Conservation (phyloP, 2,113 vertebrate species). For the Parotia lawesii region DNA sequence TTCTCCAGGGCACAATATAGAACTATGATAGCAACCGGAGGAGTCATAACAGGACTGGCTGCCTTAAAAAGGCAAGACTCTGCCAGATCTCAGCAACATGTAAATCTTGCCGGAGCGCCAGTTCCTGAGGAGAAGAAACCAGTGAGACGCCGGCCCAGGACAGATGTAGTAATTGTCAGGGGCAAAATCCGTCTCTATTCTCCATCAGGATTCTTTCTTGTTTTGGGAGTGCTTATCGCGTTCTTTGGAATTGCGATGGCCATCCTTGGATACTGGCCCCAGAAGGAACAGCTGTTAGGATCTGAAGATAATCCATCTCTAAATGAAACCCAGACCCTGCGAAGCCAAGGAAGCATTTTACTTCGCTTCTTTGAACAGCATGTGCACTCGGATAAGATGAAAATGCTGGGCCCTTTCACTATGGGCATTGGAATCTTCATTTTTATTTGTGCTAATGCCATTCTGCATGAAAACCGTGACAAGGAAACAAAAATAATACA, state of each 20-base stretch:
- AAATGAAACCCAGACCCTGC: conserved; percentile 69
- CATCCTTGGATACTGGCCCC: conserved; percentile 95
- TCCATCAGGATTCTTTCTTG: conserved; percentile 92
- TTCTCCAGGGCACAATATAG: conserved; percentile 47
- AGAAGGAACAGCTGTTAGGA: conserved; percentile 73
- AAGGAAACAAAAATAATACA: conserved; percentile 98
- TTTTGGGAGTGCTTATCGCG: conserved; percentile 88
- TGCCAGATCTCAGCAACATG: conserved; percentile 87
- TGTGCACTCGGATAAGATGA: conserved; percentile 93
- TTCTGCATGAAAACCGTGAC: conserved; percentile 96
- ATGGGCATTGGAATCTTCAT: conserved; percentile 99
- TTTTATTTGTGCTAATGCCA: conserved; percentile 97
- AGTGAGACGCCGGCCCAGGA: conserved; percentile 80
- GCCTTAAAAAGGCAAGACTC: conserved; percentile 97
- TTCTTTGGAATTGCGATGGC: conserved; percentile 93
- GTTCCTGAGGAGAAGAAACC: conserved; percentile 75
- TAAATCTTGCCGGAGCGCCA: conserved; percentile 63
- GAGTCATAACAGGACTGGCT: conserved; percentile 95
- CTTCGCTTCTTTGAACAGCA: conserved; percentile 90
- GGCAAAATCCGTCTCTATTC: conserved; percentile 94
- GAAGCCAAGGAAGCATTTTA: conserved; percentile 73
- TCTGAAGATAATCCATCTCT: conserved; percentile 52
- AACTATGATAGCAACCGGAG: conserved; percentile 93
- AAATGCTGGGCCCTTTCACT: conserved; percentile 97
- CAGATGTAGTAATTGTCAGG: conserved; percentile 91